Conservation (phyloP, 2,888 invertebrate species). For the Nomada goodeniana region DNA sequence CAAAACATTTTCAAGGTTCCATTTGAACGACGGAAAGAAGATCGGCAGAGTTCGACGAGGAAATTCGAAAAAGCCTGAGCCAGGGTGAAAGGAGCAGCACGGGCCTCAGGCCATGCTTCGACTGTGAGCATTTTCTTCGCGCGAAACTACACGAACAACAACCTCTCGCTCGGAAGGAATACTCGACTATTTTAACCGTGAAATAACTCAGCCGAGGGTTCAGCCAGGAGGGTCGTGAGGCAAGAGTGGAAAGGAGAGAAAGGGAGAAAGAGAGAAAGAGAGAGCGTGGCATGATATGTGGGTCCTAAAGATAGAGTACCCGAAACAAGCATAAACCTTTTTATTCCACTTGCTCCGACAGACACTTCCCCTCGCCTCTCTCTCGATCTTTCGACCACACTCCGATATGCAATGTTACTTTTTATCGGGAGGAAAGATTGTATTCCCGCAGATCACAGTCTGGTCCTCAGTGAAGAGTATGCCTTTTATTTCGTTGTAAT, state of each 20-base stretch:
- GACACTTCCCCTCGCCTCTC: slow-evolving; percentile 39
- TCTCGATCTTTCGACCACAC: neutral
- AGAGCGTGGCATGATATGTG: slow-evolving; percentile 77
- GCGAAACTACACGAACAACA: slow-evolving; percentile 62
- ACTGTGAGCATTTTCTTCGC: slow-evolving; percentile 54
- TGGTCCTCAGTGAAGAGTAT: slow-evolving; percentile 12
- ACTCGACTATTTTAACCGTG: slow-evolving; percentile 82
- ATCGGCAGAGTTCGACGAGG: neutral
- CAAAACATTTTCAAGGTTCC: slow-evolving; percentile 11
- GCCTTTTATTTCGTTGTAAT: slow-evolving; percentile 41
- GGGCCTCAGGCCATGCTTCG: slow-evolving; percentile 30
- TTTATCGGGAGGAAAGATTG: slow-evolving; percentile 36
- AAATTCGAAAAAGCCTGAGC: neutral
- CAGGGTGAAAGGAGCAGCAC: neutral
- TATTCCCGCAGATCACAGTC: slow-evolving; percentile 42
- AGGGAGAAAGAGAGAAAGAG: slow-evolving; percentile 32
- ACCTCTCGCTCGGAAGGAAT: slow-evolving; percentile 70
- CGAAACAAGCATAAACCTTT: slow-evolving; percentile 79
- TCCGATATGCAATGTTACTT: slow-evolving; percentile 22
- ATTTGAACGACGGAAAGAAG: neutral
- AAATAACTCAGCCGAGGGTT: slow-evolving; percentile 80
- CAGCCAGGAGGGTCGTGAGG: slow-evolving; percentile 67
- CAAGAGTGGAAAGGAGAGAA: slow-evolving; percentile 35
- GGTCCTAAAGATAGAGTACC: slow-evolving; percentile 81
- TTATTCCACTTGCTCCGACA: slow-evolving; percentile 63